Evolutionary conservation across 1,140 invertebrate genomes (phyloP).

Genomic region (Nasonia giraulti): DNA sequence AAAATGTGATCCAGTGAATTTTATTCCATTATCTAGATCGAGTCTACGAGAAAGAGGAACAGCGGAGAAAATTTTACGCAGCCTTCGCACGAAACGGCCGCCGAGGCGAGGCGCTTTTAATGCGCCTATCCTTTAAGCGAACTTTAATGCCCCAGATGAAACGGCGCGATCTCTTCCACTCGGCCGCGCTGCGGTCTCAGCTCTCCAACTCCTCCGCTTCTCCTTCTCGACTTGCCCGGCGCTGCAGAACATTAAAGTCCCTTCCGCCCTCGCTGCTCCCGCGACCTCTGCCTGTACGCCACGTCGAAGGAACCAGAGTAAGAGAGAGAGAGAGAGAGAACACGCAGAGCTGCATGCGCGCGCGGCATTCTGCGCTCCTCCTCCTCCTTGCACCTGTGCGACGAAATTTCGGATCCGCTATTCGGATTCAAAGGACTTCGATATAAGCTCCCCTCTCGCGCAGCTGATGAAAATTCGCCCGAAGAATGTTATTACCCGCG

Average conservation of each 20-base stretch:
- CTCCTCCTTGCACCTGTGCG: neutral
- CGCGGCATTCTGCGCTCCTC: too few relatives aligned
- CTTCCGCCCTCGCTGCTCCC: neutral
- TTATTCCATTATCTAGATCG: slow-evolving; percentile 49
- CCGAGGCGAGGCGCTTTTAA: slow-evolving; percentile 30
- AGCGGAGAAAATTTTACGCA: slow-evolving; percentile 34
- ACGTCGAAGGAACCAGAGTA: slow-evolving; percentile 1
- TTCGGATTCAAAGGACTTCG: neutral
- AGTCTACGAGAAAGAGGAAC: neutral
- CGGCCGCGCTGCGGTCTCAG: neutral
- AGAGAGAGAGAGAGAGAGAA: neutral
- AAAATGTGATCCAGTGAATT: slow-evolving; percentile 44
- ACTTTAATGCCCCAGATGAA: slow-evolving; percentile 48
- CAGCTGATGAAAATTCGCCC: too few relatives aligned
- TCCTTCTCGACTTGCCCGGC: neutral
- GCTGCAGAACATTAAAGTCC: slow-evolving; percentile 32
- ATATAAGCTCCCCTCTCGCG: too few relatives aligned
- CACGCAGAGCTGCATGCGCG: neutral
- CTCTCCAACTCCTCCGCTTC: neutral
- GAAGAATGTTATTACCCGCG: neutral
- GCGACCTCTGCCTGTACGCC: neutral
- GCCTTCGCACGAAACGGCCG: slow-evolving; percentile 41
- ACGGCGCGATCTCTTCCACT: slow-evolving; percentile 41
- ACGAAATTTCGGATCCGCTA: neutral
- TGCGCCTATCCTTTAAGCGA: slow-evolving; percentile 46